A percentile compares a stretch with the other conserved stretches of the same genome.
Conservation (phyloP, 2,797 vertebrate genomes). For the Malacoraja senta region DNA sequence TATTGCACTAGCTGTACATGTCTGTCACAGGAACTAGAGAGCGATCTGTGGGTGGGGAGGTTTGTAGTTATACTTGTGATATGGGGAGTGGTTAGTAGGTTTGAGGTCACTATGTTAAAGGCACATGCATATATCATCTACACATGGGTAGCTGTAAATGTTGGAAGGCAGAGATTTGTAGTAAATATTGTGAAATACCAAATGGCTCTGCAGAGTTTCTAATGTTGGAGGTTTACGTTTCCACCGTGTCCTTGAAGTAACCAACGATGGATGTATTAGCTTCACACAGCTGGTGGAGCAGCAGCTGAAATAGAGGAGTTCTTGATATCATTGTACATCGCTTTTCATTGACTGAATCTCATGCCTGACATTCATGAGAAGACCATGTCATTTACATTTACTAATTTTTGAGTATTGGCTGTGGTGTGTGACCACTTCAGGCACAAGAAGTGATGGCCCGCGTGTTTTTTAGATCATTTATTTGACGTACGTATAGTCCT, state of each 20-base stretch:
- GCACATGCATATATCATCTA: too few species aligned
- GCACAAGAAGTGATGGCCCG: background rate
- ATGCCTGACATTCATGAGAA: background rate
- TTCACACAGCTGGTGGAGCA: background rate
- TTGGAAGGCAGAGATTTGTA: background rate
- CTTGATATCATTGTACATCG: background rate
- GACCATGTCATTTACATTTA: background rate
- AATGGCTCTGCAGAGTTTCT: background rate
- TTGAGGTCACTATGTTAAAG: too few species aligned
- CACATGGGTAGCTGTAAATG: background rate
- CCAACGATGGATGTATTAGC: background rate
- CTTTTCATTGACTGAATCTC: background rate
- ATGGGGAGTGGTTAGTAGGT: too few species aligned
- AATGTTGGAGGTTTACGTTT: background rate
- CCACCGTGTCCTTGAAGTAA: background rate
- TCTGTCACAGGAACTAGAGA: too few species aligned
- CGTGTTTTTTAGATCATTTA: background rate
- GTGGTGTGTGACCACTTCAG: background rate
- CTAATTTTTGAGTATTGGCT: background rate
- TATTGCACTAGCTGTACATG: too few species aligned
- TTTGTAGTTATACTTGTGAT: too few species aligned
- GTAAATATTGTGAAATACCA: constrained; percentile 15
- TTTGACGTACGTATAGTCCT: background rate
- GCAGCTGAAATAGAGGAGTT: background rate
- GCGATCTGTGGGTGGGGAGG: too few species aligned